phyloP scores from a whole-genome alignment of 2,888 invertebrate genomes.

The Meteorus colon region DNA sequence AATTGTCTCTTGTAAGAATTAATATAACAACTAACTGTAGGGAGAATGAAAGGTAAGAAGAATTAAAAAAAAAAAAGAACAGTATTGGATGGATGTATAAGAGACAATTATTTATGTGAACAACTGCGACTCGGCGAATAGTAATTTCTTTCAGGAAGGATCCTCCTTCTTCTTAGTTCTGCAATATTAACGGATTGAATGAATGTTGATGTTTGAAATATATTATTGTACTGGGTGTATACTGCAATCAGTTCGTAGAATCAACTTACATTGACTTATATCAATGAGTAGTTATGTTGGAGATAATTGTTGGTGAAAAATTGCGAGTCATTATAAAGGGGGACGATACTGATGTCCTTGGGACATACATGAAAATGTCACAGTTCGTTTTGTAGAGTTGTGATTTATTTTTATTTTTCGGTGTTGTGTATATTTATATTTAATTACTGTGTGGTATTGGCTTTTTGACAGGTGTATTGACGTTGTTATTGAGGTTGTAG shows the following conservation, averaged over 20 bases:
- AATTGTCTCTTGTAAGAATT: slow-evolving; percentile 10
- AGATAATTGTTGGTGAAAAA: neutral
- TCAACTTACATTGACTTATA: neutral
- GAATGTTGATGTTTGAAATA: neutral
- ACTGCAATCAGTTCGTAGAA: neutral
- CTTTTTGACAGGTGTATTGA: neutral
- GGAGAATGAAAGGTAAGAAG: neutral
- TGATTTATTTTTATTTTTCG: neutral
- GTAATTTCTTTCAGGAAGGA: neutral
- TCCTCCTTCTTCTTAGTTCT: neutral
- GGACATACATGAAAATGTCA: slow-evolving; percentile 4
- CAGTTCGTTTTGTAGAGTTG: neutral
- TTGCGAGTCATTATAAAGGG: neutral
- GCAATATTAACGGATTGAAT: neutral
- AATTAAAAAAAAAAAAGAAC: neutral
- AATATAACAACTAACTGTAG: neutral
- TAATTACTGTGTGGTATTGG: neutral
- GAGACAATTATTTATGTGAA: slow-evolving; percentile 17
- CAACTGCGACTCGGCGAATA: neutral
- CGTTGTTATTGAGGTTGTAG: neutral
- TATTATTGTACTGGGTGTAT: neutral
- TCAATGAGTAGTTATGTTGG: slow-evolving; percentile 1
- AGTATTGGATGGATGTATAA: neutral
- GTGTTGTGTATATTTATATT: neutral
- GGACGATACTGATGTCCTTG: neutral